Evolutionary conservation across 2,797 vertebrate species (phyloP).

Genomic region (Myripristis murdjan): DNA sequence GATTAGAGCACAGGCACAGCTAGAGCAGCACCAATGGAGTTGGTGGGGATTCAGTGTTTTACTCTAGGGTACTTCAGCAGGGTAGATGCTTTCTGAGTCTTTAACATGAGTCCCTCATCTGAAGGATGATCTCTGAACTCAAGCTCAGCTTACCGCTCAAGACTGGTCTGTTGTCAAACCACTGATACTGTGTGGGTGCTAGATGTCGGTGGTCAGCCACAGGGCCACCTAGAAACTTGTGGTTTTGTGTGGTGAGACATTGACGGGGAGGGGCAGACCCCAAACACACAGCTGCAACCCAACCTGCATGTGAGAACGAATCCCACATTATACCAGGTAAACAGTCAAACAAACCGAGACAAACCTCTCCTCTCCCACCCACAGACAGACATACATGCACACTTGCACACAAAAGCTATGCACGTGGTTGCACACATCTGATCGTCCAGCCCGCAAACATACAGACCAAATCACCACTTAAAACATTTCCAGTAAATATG

Average conservation of each 20-base stretch:
- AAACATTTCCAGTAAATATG: constrained; percentile 43
- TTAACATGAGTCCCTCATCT: constrained; percentile 9
- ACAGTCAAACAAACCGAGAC: constrained; percentile 17
- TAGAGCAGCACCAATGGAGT: not conserved
- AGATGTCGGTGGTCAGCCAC: constrained; percentile 49
- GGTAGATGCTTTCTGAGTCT: constrained; percentile 20
- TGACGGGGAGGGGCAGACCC: constrained; percentile 22
- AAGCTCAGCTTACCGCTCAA: constrained; percentile 53
- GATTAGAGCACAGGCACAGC: constrained; percentile 6
- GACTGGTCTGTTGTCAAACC: constrained; percentile 50
- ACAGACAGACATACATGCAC: constrained; percentile 12
- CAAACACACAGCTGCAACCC: constrained; percentile 7
- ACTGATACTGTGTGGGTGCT: constrained; percentile 37
- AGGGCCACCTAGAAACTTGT: constrained; percentile 51
- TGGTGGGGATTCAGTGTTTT: constrained; percentile 25
- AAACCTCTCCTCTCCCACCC: not conserved
- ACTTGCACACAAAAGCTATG: constrained; percentile 5
- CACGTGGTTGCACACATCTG: constrained; percentile 16
- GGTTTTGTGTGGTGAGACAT: constrained; percentile 14
- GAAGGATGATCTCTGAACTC: constrained; percentile 37
- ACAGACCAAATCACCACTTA: constrained; percentile 47
- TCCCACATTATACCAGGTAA: constrained; percentile 5
- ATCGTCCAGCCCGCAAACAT: constrained; percentile 37
- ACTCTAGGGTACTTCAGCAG: constrained; percentile 36
- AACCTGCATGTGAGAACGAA: constrained; percentile 31